Evolutionary conservation across 1,140 invertebrate genomes (phyloP), one percentile per base, ranked within the genome.

Genomic region (Heliothis subflexa): DNA sequence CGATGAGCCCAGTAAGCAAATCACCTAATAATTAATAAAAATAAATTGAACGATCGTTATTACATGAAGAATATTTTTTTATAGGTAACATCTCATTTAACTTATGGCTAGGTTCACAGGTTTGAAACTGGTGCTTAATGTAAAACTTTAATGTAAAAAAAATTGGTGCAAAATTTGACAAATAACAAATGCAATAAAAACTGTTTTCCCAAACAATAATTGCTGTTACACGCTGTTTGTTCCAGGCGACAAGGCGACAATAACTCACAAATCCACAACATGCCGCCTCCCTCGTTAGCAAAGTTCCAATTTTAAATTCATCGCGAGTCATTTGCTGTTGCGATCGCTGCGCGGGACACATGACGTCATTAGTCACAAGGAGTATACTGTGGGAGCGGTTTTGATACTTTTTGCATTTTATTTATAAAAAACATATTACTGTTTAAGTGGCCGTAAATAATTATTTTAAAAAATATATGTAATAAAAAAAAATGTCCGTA

Each of bases 231-330:
- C 16, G 45, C 47, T 62, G 25, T 77, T 77, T 45, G 49, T 77
- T 77, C 62, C 50, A 50, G 77, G 78, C 76, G 75, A 81, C 78
- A 79, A 66, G 61, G 75, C 47, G 74, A 73, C 83, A 74, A 85
- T 93, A 93, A 91, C 83, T 92, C 87, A 90, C 79, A 82, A 84
- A 71, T 78, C 66, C 21, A 64, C 55, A 81, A 66, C 64, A 80
- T 64, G 83, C 87, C 88, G 88, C 90, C 92, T 89, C 88, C 87
- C 91, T 94, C 91, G 92, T 93, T 94, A 94, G 88, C 84, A 84
- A 86, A 91, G 88, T 91, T 89, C 88, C 87, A 93, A 93, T 91
- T 94, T 94, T 92, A 94, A 94, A 94, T 92, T 94, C 91, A 92
- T 93, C 84, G 84, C 92, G 90, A 93, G 91, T 92, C 92, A 94